Conservation (phyloP, 2,113 vertebrate genomes). For the western clawed frog (Xenopus tropicalis) region UCB_Xtro_10.0 CM004444.2:6961001-6961500, state of each 20-base stretch:
- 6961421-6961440: constrained; percentile 89
- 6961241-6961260: constrained; percentile 47
- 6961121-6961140: constrained; percentile 58
- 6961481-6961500: constrained; percentile 73
- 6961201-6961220: constrained; percentile 73
- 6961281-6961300: constrained; percentile 56
- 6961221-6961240: constrained; percentile 62
- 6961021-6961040: constrained; percentile 77
- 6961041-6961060: constrained; percentile 75
- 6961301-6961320: constrained; percentile 22
- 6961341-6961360: constrained; percentile 52
- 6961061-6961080: constrained; percentile 76
- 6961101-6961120: constrained; percentile 45
- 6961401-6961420: constrained; percentile 98
- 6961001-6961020: constrained; percentile 70
- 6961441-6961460: constrained; percentile 77
- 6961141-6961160: constrained; percentile 96
- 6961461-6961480: constrained; percentile 81
- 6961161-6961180: constrained; percentile 78
- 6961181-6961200: constrained; percentile 83
- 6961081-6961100: constrained; percentile 53
- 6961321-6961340: constrained; percentile 50
- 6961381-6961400: constrained; percentile 45
- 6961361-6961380: constrained; percentile 42
- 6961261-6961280: constrained; percentile 33